These are phyloP conservation scores for Diadema setosum DNA, from an alignment of 35 echinoderm and acorn worm genomes.

Conservation along the genomic window DNA sequence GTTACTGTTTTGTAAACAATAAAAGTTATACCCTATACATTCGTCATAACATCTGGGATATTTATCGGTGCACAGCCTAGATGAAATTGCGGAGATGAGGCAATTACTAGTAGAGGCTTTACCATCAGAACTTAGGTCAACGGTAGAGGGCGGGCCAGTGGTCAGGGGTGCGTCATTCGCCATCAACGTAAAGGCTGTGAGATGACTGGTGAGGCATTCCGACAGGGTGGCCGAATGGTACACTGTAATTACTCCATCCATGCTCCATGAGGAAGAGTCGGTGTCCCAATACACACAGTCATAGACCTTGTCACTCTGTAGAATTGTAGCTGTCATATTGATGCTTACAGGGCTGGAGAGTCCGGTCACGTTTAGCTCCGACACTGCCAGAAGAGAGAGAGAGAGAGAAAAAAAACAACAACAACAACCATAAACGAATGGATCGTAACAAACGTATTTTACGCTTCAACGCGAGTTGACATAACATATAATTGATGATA, in stretches of 20 bases:
- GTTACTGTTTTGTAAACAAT: neutral
- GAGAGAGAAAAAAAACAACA: too few species aligned
- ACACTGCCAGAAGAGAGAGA: neutral
- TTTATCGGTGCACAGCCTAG: neutral
- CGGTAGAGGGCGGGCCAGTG: too few species aligned
- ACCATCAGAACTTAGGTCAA: neutral
- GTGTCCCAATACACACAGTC: slow-evolving; percentile 73
- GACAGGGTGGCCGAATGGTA: neutral
- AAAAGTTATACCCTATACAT: neutral
- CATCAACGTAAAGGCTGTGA: slow-evolving; percentile 48
- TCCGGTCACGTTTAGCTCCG: slow-evolving; percentile 31
- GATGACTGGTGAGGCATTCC: slow-evolving; percentile 49
- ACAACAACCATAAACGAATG: too few species aligned
- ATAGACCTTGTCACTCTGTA: slow-evolving; percentile 29
- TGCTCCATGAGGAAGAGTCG: slow-evolving; percentile 28
- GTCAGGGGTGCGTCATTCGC: slow-evolving; percentile 13
- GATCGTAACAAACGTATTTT: too few species aligned
- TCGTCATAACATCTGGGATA: neutral
- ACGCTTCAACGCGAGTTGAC: too few species aligned
- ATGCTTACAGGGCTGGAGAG: slow-evolving; percentile 32
- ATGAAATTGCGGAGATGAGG: neutral
- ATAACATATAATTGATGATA: too few species aligned
- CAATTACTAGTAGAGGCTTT: neutral
- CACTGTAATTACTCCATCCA: slow-evolving; percentile 37
- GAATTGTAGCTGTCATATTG: slow-evolving; percentile 52